Percentiles rank a stretch among this genome's conserved stretches.
Evolutionary conservation across 2,113 vertebrate genomes (phyloP).

Genomic region (Etheostoma spectabile): DNA sequence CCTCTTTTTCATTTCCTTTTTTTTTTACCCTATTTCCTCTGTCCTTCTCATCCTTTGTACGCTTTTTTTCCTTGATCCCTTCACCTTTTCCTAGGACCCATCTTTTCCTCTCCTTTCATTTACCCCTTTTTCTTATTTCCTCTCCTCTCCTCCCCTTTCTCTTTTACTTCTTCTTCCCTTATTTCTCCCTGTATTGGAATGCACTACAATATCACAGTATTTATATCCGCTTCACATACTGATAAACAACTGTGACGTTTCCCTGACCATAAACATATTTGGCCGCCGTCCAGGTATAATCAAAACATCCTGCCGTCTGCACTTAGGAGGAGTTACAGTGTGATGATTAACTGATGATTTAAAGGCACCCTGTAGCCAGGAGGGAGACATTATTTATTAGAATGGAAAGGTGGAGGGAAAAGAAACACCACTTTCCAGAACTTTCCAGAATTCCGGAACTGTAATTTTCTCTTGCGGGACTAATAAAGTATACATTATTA

Average conservation of each 20-base stretch:
- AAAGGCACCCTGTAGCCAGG: neutral
- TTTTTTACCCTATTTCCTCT: too few relatives aligned
- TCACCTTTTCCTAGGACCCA: neutral
- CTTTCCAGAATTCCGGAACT: too few relatives aligned
- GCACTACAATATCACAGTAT: neutral
- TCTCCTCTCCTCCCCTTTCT: neutral
- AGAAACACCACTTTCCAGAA: conserved; percentile 1
- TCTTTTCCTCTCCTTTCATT: neutral
- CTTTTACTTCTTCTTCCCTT: neutral
- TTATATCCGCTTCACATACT: neutral
- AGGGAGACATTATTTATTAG: conserved; percentile 3
- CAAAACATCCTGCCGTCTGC: conserved; percentile 22
- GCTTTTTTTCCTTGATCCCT: neutral
- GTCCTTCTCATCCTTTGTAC: neutral
- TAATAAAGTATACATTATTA: too few relatives aligned
- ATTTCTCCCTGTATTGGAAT: neutral
- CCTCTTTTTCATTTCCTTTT: neutral
- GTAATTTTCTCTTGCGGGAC: too few relatives aligned
- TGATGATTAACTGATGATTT: conserved; percentile 30
- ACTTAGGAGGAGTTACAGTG: conserved; percentile 23
- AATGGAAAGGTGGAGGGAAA: neutral
- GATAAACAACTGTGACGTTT: neutral
- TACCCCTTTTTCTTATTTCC: neutral
- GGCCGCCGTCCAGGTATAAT: conserved; percentile 9
- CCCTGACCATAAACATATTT: conserved; percentile 3